Conservation (phyloP, 2,797 vertebrate species). For the Gallirallus australis region DNA sequence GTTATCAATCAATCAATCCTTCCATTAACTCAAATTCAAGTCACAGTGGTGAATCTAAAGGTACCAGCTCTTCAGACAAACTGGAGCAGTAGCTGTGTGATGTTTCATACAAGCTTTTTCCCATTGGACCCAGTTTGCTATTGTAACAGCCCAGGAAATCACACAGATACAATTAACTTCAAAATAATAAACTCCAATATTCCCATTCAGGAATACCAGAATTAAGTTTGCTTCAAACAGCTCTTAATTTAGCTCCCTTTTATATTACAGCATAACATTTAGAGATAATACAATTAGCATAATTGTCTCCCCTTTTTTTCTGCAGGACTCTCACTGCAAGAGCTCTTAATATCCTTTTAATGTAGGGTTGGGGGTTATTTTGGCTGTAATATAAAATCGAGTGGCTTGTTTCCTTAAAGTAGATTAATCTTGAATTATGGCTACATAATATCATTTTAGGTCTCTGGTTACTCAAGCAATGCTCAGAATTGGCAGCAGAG, state of each 20-base stretch:
- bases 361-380: background rate
- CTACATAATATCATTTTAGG: slow-evolving; percentile 20
- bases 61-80: background rate
- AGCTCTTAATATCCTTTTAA: background rate
- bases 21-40: background rate
- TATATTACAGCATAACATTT: background rate
- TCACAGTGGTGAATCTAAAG: background rate
- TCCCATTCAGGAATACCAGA: background rate
- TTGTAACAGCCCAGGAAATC: background rate
- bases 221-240: slow-evolving; percentile 23
- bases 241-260: background rate
- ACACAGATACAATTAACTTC: background rate
- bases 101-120: background rate
- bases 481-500: background rate
- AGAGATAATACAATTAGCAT: background rate
- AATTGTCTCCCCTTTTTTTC: background rate
- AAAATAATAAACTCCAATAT: background rate
- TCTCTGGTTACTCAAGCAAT: slow-evolving; percentile 5
- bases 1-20: background rate
- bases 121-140: background rate
- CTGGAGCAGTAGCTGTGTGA: accelerated
- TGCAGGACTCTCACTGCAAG: background rate
- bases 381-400: background rate
- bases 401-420: slow-evolving; percentile 19
- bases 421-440: slow-evolving; percentile 37